phyloP scores from a whole-genome alignment of 2,888 invertebrate genomes.

The Caenorhabditis doughertyi region DNA sequence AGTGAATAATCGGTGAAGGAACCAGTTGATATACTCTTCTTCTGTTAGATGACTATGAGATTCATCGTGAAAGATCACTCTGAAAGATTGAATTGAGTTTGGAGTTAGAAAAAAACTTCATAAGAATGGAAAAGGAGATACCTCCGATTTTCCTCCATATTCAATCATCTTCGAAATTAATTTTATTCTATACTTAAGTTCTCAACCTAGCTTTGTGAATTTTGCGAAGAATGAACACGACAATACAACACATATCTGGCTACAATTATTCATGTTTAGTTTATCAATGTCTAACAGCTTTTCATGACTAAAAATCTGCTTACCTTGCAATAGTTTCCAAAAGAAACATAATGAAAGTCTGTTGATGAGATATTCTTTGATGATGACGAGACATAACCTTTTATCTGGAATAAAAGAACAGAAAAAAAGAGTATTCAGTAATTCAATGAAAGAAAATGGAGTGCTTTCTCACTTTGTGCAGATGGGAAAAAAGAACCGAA shows the following conservation, averaged over 20 bases:
- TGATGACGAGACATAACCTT: constrained; percentile 18
- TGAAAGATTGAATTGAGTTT: background rate
- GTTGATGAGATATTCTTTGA: background rate
- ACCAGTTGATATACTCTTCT: constrained; percentile 45
- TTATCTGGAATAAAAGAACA: background rate
- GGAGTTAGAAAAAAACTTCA: too few species aligned
- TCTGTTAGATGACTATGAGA: constrained; percentile 27
- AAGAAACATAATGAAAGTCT: constrained; percentile 19
- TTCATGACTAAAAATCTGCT: background rate
- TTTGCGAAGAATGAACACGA: too few species aligned
- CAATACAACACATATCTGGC: too few species aligned
- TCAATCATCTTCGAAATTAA: too few species aligned
- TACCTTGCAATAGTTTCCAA: constrained; percentile 37
- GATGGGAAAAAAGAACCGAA: background rate
- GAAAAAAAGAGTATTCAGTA: background rate
- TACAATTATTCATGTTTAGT: background rate
- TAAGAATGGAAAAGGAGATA: background rate
- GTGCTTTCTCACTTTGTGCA: constrained; percentile 6
- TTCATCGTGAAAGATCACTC: constrained; percentile 38
- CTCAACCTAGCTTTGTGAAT: too few species aligned
- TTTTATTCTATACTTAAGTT: too few species aligned
- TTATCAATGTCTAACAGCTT: background rate
- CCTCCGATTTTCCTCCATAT: too few species aligned
- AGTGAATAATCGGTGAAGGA: constrained; percentile 30
- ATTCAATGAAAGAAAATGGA: constrained; percentile 6